These are phyloP conservation scores for Carcharodon carcharias DNA, from an alignment of 2,797 vertebrate genomes.

Conservation along the genomic window DNA sequence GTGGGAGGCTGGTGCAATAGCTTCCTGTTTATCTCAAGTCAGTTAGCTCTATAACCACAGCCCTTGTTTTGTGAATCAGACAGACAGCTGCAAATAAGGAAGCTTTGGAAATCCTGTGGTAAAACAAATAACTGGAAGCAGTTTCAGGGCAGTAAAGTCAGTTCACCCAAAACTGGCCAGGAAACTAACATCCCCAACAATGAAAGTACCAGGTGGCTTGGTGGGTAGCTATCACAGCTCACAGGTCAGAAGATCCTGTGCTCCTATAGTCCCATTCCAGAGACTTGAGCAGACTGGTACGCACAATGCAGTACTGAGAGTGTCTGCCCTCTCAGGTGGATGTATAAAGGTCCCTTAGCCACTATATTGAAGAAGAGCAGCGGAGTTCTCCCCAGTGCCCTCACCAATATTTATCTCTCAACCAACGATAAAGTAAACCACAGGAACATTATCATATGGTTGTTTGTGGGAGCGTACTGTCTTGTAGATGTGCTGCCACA, in stretches of 20 bases:
- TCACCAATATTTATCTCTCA: background rate
- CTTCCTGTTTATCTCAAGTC: conserved; percentile 20
- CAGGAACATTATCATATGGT: background rate
- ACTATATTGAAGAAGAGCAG: background rate
- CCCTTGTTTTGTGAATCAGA: background rate
- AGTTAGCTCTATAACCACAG: background rate
- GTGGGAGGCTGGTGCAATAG: background rate
- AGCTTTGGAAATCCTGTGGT: conserved; percentile 16
- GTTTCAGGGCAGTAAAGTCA: background rate
- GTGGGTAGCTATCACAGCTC: too few relatives aligned
- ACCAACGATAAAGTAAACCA: background rate
- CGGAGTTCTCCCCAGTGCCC: background rate
- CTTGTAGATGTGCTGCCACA: background rate
- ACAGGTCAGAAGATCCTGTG: too few relatives aligned
- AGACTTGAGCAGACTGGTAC: too few relatives aligned
- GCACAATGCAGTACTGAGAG: too few relatives aligned
- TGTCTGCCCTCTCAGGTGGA: too few relatives aligned
- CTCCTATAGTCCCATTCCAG: too few relatives aligned
- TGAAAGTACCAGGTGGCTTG: background rate
- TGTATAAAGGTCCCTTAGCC: background rate
- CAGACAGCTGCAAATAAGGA: background rate
- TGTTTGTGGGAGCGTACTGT: background rate
- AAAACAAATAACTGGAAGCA: background rate
- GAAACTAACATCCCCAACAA: background rate
- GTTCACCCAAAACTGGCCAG: background rate